Evolutionary conservation across 2,888 invertebrate species (phyloP), one percentile per base, ranked within the genome.

Genomic region (Junonia oenone): DNA sequence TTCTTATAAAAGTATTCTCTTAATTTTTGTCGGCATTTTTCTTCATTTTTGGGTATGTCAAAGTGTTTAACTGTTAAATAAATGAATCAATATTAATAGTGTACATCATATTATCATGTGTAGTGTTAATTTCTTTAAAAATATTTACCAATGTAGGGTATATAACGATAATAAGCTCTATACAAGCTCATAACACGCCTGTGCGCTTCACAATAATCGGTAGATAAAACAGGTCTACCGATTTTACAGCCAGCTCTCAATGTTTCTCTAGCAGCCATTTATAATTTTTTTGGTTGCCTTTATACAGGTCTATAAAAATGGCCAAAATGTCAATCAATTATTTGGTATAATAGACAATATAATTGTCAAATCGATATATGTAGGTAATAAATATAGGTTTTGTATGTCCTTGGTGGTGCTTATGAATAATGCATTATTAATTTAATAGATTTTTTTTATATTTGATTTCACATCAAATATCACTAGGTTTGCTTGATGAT

Each of bases 151-250:
- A 98, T 93, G 68, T 94, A 94, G 0, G 98, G 98, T 57, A 97
- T 92, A 76, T 97, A 96, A 51, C 98, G 93, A 80, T 95, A 97
- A 95, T 97, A 97, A 40, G 96, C 95, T 83, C 94, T 95, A 76
- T 98, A 99, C 38, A 99, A 91, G 74, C 94, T 95, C 0, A 98
- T 73, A 2, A 95, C 98, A 70, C 97, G 92, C 72, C 92, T 91
- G 60, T 93, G 93, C 0, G 98, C 97, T 74, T 98, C 97, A 11
- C 83, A 86, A 29, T 83, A 88, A 76, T 95, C 93, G 37, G 93
- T 72, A 1, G 98, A 98, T 71, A 98, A 90, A 68, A 99, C 91
- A 19, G 98, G 98, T 72, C 94, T 94, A 11, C 95, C 97, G 73
- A 93, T 92, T 67, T 92, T 92, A 31, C 65, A 72, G 1, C 71